These are phyloP conservation scores for Poecilia wingei DNA, from an alignment of 2,797 vertebrate species.

Conservation along the genomic window DNA sequence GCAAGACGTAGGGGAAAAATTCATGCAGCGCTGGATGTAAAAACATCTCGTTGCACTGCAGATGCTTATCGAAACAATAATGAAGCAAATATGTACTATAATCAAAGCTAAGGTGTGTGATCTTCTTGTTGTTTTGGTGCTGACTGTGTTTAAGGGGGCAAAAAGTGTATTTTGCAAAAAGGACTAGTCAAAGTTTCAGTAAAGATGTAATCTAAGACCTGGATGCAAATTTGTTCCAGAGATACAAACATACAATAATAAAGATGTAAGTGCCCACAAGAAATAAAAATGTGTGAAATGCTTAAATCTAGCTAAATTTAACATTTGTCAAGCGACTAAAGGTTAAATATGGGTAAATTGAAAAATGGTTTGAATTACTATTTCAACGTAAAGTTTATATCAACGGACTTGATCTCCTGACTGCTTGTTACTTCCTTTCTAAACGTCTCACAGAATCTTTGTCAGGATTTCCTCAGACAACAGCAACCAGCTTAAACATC, in stretches of 20 bases:
- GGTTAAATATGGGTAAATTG: background rate
- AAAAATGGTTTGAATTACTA: background rate
- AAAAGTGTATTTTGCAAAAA: background rate
- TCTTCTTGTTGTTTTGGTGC: too few species aligned
- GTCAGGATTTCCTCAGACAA: slow-evolving; percentile 11
- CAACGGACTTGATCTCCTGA: slow-evolving; percentile 7
- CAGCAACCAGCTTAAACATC: slow-evolving; percentile 7
- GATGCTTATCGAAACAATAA: background rate
- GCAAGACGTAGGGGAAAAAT: background rate
- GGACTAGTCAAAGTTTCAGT: background rate
- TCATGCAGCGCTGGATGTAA: background rate
- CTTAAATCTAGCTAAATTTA: background rate
- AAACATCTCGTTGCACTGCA: background rate
- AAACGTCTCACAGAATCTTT: slow-evolving; percentile 16
- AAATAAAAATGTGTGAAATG: background rate
- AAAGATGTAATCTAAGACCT: background rate
- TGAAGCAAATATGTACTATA: background rate
- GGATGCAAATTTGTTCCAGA: background rate
- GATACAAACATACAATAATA: background rate
- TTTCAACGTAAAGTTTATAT: slow-evolving; percentile 21
- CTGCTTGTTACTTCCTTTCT: slow-evolving; percentile 9
- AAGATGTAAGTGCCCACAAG: background rate
- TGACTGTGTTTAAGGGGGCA: too few species aligned
- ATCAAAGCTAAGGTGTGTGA: background rate
- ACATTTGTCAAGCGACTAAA: too few species aligned